These are phyloP conservation scores for Elephas maximus DNA, from an alignment of 2,113 vertebrate species.

Conservation along the genomic window DNA sequence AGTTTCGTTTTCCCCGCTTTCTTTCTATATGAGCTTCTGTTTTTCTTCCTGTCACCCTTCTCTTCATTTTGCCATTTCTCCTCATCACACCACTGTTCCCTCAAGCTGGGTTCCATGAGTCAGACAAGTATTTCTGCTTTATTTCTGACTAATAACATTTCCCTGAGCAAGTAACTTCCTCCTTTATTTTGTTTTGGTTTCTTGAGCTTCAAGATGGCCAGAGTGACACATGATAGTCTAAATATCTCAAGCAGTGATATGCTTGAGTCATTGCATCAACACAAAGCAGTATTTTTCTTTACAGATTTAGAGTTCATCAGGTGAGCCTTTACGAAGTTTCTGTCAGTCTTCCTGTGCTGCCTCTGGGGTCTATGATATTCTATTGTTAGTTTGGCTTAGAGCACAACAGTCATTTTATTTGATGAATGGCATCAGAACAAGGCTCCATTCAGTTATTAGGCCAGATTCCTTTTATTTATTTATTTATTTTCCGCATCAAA, in stretches of 20 bases:
- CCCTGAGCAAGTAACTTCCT: background rate
- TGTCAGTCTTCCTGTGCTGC: background rate
- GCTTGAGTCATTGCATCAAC: background rate
- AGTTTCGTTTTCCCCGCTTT: too few relatives aligned
- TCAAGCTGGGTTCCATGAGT: background rate
- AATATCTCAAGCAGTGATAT: background rate
- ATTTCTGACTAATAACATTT: slow-evolving; percentile 27
- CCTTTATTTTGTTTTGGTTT: background rate
- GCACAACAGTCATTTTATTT: background rate
- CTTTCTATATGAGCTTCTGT: background rate
- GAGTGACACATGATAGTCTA: background rate
- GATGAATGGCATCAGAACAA: background rate
- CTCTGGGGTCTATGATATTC: background rate
- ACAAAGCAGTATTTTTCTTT: background rate
- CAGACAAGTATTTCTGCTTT: slow-evolving; percentile 14
- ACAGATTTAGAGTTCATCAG: background rate
- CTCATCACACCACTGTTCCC: background rate
- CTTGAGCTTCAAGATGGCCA: slow-evolving; percentile 1
- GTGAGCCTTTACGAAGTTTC: background rate
- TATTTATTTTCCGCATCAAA: background rate
- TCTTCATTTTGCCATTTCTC: background rate
- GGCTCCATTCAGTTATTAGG: background rate
- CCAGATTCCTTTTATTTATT: background rate
- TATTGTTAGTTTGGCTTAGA: background rate
- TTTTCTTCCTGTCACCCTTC: background rate